Evolutionary conservation across 2,888 invertebrate species (phyloP).

Genomic region (Gerris lacustris): DNA sequence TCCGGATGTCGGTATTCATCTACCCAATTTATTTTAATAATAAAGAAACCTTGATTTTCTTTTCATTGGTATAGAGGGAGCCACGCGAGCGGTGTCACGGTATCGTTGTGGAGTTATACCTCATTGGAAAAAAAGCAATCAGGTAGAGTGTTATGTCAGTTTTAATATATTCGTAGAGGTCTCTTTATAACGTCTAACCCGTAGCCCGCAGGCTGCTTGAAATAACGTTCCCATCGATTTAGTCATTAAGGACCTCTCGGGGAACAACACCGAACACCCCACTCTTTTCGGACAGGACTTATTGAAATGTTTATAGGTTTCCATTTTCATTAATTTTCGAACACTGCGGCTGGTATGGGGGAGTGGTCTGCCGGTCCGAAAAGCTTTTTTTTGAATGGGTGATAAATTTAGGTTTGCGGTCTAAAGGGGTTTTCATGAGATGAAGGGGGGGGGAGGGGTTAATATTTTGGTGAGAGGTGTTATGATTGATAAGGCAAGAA

Average conservation of each 20-base stretch:
- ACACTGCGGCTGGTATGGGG: neutral
- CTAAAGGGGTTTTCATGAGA: neutral
- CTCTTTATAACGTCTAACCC: neutral
- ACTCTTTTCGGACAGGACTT: neutral
- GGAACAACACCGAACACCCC: neutral
- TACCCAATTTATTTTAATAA: neutral
- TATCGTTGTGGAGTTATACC: neutral
- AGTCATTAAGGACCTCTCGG: neutral
- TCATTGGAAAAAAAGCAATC: neutral
- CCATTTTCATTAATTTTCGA: constrained; percentile 3
- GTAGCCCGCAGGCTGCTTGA: neutral
- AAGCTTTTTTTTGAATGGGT: neutral
- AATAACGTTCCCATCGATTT: constrained; percentile 3
- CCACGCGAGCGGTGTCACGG: neutral
- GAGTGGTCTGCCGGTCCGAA: neutral
- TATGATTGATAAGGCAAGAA: neutral
- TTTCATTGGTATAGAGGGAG: neutral
- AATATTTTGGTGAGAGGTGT: constrained; percentile 3
- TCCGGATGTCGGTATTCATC: too few species aligned
- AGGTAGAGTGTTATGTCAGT: neutral
- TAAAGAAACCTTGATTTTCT: neutral
- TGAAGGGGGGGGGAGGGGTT: neutral
- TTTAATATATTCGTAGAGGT: neutral
- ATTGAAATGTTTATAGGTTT: constrained; percentile 5
- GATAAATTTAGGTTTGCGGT: constrained; percentile 3